Conservation (phyloP, 2,113 vertebrate species). For the Rhodinocichla rosea region DNA sequence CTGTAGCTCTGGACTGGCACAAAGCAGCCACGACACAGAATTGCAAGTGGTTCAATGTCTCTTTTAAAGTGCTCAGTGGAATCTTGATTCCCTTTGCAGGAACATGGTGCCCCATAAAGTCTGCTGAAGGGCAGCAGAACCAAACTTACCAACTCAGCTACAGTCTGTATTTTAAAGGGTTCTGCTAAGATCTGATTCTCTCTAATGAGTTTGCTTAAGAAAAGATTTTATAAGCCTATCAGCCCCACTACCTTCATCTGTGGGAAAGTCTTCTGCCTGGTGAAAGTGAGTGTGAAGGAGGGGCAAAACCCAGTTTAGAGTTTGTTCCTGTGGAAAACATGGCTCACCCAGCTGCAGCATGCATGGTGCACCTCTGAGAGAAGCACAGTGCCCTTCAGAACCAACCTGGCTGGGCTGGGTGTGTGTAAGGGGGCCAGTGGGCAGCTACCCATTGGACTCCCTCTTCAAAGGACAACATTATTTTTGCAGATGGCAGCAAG, state of each 20-base stretch:
- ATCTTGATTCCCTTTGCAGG: not conserved
- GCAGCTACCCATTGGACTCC: not conserved
- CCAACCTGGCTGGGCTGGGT: not conserved
- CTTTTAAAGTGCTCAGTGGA: not conserved
- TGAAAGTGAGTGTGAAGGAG: not conserved
- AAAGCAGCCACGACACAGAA: not conserved
- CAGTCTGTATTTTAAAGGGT: not conserved
- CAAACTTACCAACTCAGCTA: not conserved
- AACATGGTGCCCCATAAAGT: not conserved
- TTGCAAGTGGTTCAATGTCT: not conserved
- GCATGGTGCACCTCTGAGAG: fast-evolving
- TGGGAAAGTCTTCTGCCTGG: not conserved
- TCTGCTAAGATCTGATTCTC: not conserved
- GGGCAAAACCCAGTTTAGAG: not conserved
- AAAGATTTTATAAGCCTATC: not conserved
- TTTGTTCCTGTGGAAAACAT: not conserved
- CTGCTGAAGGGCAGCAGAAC: not conserved
- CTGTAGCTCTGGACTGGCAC: not conserved
- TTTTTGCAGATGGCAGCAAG: not conserved
- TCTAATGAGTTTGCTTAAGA: not conserved
- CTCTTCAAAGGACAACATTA: not conserved
- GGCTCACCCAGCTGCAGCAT: not conserved
- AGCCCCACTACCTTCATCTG: not conserved
- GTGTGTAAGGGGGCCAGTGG: fast-evolving
- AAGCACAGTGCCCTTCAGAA: not conserved